phyloP scores from a whole-genome alignment of 2,888 invertebrate genomes.

The Stramonita haemastoma region DNA sequence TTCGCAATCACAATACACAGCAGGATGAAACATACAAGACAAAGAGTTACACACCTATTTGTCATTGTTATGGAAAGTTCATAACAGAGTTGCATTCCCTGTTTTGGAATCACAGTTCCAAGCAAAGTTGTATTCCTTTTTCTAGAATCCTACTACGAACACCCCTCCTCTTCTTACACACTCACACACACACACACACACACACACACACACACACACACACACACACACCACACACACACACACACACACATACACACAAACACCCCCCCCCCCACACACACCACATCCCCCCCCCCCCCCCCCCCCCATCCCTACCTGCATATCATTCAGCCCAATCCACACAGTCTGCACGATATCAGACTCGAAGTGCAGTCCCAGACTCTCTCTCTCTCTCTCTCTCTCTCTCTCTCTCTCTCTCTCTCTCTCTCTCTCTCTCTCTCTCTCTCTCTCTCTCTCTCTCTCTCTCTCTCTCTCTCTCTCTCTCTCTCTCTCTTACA shows the following conservation, averaged over 20 bases:
- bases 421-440: background rate
- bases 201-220: background rate
- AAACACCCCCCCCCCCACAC: background rate
- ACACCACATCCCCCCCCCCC: background rate
- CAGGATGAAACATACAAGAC: too few species aligned
- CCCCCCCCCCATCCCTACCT: slow-evolving; percentile 46
- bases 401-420: background rate
- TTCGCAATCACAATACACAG: too few species aligned
- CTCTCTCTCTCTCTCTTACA: too few species aligned
- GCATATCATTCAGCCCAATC: slow-evolving; percentile 61
- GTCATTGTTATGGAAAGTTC: too few species aligned
- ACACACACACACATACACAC: too few species aligned
- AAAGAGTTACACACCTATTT: too few species aligned
- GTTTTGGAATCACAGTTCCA: too few species aligned
- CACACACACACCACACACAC: background rate
- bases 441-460: background rate
- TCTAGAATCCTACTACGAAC: too few species aligned
- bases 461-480: background rate
- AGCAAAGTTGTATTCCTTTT: too few species aligned
- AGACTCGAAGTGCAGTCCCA: background rate
- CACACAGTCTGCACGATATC: slow-evolving; percentile 48
- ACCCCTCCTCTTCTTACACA: background rate
- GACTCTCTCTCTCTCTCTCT: background rate
- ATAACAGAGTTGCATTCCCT: too few species aligned
- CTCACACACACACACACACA: background rate